phyloP scores from a whole-genome alignment of 2,113 vertebrate species.

The Poicephalus meyeri region DNA sequence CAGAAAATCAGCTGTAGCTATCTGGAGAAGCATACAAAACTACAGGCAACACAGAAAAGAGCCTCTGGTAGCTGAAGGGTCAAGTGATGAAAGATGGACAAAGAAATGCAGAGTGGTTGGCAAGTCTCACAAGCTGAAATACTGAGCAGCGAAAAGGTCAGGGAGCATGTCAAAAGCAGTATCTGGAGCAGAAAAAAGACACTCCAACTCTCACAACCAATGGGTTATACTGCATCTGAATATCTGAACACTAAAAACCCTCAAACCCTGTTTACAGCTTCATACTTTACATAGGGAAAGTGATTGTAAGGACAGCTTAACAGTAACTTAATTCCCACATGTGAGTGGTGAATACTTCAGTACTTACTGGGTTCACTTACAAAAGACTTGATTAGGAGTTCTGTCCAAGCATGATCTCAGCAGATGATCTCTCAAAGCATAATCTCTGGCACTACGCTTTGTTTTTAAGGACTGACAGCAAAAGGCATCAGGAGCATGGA shows the following conservation, averaged over 20 bases:
- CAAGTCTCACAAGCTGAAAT: not conserved
- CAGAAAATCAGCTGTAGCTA: not conserved
- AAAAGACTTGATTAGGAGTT: not conserved
- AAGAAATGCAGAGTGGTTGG: not conserved
- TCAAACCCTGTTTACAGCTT: conserved; percentile 6
- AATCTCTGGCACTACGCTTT: not conserved
- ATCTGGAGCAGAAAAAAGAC: not conserved
- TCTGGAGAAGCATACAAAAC: not conserved
- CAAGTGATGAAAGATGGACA: not conserved
- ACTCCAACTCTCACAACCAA: not conserved
- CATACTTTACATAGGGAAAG: not conserved
- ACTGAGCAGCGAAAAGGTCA: conserved; percentile 21
- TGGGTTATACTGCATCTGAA: not conserved
- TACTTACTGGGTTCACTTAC: not conserved
- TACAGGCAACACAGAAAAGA: not conserved
- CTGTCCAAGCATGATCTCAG: not conserved
- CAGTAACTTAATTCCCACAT: not conserved
- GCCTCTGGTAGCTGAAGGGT: not conserved
- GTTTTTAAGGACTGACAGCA: not conserved
- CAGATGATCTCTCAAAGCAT: not conserved
- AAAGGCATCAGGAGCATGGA: not conserved
- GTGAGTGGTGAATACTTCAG: not conserved
- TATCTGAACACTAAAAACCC: not conserved
- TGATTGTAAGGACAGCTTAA: not conserved
- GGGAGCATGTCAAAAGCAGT: conserved; percentile 4